Evolutionary conservation across 1,140 invertebrate genomes (phyloP).

Genomic region (Acromyrmex charruanus): DNA sequence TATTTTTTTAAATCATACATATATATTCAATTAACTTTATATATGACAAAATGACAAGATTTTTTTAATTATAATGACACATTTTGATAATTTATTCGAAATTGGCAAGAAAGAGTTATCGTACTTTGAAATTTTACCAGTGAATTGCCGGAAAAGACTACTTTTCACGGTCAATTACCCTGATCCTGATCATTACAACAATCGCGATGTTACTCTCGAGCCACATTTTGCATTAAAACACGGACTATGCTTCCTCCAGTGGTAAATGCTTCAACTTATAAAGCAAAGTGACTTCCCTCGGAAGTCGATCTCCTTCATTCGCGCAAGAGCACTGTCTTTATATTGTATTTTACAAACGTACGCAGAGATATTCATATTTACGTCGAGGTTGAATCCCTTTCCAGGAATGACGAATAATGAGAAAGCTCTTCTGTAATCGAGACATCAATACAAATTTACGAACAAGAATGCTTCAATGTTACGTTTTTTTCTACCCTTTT

Average conservation of each 20-base stretch:
- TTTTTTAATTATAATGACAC: not conserved
- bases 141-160: constrained; percentile 21
- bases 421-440: too few species aligned
- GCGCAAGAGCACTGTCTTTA: constrained; percentile 10
- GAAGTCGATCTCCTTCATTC: constrained; percentile 1
- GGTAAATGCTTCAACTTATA: constrained; percentile 3
- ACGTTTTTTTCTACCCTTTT: too few species aligned
- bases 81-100: constrained; percentile 1
- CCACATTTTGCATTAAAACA: constrained; percentile 29
- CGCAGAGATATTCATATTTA: too few species aligned
- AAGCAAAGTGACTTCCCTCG: constrained; percentile 20
- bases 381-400: too few species aligned
- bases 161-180: constrained; percentile 31
- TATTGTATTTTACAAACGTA: not conserved
- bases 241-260: not conserved
- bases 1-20: too few species aligned
- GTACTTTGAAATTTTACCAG: constrained; percentile 1
- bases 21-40: not conserved
- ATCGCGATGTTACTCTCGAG: constrained; percentile 1
- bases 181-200: not conserved
- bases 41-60: too few species aligned
- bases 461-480: too few species aligned
- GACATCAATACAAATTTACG: too few species aligned
- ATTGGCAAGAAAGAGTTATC: constrained; percentile 12
- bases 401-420: too few species aligned